A percentile compares a stretch with the other conserved stretches of the same genome.
Conservation (phyloP, 2,113 vertebrate genomes). For the Neolamprologus modestus region DNA sequence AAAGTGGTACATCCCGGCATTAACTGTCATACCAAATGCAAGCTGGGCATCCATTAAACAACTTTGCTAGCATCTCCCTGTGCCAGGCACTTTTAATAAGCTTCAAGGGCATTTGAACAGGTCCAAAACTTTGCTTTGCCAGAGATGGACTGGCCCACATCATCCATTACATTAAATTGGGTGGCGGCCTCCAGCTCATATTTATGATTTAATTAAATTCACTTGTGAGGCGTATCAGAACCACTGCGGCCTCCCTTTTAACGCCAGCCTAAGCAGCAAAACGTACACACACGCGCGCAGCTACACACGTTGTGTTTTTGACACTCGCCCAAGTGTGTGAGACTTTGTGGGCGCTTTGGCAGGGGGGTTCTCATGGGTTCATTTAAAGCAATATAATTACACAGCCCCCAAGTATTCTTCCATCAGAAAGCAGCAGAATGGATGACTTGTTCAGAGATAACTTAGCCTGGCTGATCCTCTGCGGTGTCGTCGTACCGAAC, state of each 20-base stretch:
- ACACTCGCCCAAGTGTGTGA: constrained; percentile 67
- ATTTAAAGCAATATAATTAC: constrained; percentile 75
- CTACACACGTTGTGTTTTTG: constrained; percentile 46
- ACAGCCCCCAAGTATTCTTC: constrained; percentile 66
- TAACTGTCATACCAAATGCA: constrained; percentile 69
- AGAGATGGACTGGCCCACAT: constrained; percentile 74
- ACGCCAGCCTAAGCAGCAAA: constrained; percentile 63
- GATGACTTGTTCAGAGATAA: constrained; percentile 68
- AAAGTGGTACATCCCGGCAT: constrained; percentile 59
- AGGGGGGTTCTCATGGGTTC: constrained; percentile 64
- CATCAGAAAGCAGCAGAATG: constrained; percentile 70
- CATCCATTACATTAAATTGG: constrained; percentile 80
- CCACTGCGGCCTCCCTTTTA: constrained; percentile 67
- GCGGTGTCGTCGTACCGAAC: constrained; percentile 38
- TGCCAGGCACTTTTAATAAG: constrained; percentile 78
- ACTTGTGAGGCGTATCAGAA: constrained; percentile 74
- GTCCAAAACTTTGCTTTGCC: constrained; percentile 73
- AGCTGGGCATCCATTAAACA: constrained; percentile 71
- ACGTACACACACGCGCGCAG: neutral
- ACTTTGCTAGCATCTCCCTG: constrained; percentile 66
- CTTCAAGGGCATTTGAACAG: constrained; percentile 77
- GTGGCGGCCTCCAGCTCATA: constrained; percentile 77
- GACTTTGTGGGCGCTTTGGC: constrained; percentile 70
- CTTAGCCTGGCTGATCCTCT: constrained; percentile 57
- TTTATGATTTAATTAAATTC: constrained; percentile 81